Base-by-base conservation (phyloP, 2,888 invertebrate species). In the Drosophila atripex region DNA sequence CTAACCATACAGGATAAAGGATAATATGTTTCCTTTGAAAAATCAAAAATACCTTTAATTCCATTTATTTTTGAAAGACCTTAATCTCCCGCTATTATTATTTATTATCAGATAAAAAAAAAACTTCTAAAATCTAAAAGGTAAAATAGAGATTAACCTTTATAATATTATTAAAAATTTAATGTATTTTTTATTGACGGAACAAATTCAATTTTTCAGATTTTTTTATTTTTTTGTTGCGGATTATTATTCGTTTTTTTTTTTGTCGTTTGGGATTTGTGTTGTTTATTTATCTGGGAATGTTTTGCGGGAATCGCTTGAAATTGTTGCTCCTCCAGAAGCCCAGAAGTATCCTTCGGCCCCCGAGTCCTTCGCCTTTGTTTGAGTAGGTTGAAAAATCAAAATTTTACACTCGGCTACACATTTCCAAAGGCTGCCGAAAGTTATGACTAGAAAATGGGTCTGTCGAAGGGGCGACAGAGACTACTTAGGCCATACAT, bases 341-440 rank as follows among this genome's bases (percentile, higher is more conserved):
- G 1, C 2, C 23, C 38, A 35, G 8, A n/a, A 18, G 9, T 14
- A n/a, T 54, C 21, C 50, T 47, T 28, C 65, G 12, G 23, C n/a
- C 12, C 18, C 4, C 46, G 8, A 47, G 38, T 23, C 46, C 28
- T 58, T 35, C 38, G 35, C 12, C 14, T 53, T 55, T 61, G 71
- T 53, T 71, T 71, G 63, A 63, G 52, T 49, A 56, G 54, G 69
- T 75, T 78, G 80, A 86, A 86, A 82, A 82, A 82, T 82, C 82
- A 82, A 82, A 82, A 82, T 82, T 82, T 82, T 86, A 76, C 76
- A 76, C 82, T 84, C 66, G 71, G 76, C 76, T 82, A 69, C 78
- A 82, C 86, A 80, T 80, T 80, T 80, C 70, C 68, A 80, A 84
- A 86, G 76, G 78, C 74, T 73, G 76, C 71, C 73, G 70, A 86